phyloP scores from a whole-genome alignment of 2,797 vertebrate species.

The Malurus leucopterus region DNA sequence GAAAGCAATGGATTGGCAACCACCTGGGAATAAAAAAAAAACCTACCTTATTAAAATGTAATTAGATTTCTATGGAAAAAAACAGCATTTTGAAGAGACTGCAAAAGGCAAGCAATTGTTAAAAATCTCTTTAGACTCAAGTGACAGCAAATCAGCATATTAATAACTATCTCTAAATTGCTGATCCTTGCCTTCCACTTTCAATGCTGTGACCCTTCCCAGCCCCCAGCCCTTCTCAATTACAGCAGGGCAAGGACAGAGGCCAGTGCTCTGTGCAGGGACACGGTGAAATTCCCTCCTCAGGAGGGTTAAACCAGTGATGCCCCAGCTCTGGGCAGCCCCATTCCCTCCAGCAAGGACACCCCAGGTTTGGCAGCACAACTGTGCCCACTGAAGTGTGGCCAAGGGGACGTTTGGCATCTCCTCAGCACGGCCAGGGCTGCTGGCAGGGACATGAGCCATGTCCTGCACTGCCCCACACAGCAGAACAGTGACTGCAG shows the following conservation, averaged over 20 bases:
- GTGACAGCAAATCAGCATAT: constrained; percentile 50
- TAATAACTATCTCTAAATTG: constrained; percentile 39
- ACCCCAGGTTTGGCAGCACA: neutral
- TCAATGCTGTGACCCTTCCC: neutral
- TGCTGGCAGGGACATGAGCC: fast-evolving
- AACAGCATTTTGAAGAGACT: constrained; percentile 21
- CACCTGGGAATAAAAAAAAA: neutral
- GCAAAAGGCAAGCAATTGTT: constrained; percentile 23
- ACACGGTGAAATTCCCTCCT: neutral
- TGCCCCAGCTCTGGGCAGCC: neutral
- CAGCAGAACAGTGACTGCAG: neutral
- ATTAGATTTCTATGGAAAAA: neutral
- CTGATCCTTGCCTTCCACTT: constrained; percentile 23
- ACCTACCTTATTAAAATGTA: neutral
- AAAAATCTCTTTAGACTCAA: constrained; percentile 4
- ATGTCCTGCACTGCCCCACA: fast-evolving
- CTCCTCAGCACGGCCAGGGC: fast-evolving
- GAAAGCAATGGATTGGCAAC: neutral
- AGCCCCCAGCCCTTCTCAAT: constrained; percentile 6
- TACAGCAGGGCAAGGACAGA: neutral
- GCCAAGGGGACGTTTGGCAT: neutral
- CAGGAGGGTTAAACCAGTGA: constrained; percentile 3
- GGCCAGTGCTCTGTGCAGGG: neutral
- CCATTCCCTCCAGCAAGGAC: constrained; percentile 30
- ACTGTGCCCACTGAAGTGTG: neutral